These are phyloP conservation scores for Metopia argyrocephala DNA, from an alignment of 2,888 invertebrate genomes.

Conservation along the genomic window DNA sequence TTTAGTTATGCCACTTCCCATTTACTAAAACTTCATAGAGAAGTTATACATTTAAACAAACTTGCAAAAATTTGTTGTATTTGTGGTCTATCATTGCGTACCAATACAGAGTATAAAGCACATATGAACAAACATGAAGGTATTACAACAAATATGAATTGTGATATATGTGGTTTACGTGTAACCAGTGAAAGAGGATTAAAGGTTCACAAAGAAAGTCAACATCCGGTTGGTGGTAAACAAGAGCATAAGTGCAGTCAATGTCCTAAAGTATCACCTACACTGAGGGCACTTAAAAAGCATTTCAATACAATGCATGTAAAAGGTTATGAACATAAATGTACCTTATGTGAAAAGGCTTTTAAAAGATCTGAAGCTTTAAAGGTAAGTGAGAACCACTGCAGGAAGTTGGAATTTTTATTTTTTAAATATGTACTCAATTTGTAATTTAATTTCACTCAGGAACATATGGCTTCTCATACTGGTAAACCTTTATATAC, in stretches of 20 bases:
- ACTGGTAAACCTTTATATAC: slow-evolving; percentile 73
- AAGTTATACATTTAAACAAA: slow-evolving; percentile 72
- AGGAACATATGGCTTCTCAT: slow-evolving; percentile 76
- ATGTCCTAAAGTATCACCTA: slow-evolving; percentile 75
- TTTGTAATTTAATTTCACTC: background rate
- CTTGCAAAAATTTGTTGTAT: slow-evolving; percentile 75
- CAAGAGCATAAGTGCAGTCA: slow-evolving; percentile 72
- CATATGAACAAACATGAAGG: slow-evolving; percentile 75
- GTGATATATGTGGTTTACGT: slow-evolving; percentile 74
- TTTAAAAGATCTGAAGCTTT: slow-evolving; percentile 69
- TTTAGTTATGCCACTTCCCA: slow-evolving; percentile 64
- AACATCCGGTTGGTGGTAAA: slow-evolving; percentile 71
- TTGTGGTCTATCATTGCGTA: slow-evolving; percentile 74
- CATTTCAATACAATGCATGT: slow-evolving; percentile 47
- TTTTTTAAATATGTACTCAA: too few relatives aligned
- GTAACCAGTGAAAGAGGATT: slow-evolving; percentile 73
- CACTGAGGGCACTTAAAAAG: slow-evolving; percentile 74
- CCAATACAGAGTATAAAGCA: slow-evolving; percentile 71
- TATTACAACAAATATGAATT: slow-evolving; percentile 73
- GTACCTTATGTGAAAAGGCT: slow-evolving; percentile 74
- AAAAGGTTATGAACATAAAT: slow-evolving; percentile 68
- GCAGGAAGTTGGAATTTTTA: background rate
- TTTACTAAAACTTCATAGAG: slow-evolving; percentile 68
- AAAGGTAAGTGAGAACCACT: background rate
- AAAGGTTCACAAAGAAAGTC: slow-evolving; percentile 73